These are phyloP conservation scores for Corythaixoides concolor DNA, from an alignment of 2,113 vertebrate species.

Conservation along the genomic window DNA sequence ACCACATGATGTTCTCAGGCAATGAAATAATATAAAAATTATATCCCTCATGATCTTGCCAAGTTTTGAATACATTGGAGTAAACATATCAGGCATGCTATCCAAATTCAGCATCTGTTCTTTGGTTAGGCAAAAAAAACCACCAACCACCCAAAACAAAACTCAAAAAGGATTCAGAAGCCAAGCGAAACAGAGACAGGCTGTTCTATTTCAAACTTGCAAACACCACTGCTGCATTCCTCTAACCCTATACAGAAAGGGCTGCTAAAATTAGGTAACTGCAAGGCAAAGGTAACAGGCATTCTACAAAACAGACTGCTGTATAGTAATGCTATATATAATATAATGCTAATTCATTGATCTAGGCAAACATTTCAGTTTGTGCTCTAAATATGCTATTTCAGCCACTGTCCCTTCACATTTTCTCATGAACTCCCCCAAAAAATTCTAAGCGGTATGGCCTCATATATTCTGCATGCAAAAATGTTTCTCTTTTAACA, in stretches of 20 bases:
- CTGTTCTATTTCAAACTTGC: constrained; percentile 29
- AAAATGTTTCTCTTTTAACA: not conserved
- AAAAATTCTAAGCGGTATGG: not conserved
- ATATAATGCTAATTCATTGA: not conserved
- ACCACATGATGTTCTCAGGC: not conserved
- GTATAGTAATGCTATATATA: too few species aligned
- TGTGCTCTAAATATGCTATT: not conserved
- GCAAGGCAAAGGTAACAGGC: not conserved
- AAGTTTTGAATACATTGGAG: constrained; percentile 30
- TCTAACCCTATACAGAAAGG: not conserved
- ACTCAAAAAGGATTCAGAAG: constrained; percentile 33
- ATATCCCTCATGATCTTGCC: constrained; percentile 5
- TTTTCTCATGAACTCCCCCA: not conserved
- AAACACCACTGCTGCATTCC: constrained; percentile 27
- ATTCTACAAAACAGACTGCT: not conserved
- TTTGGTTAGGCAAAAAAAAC: constrained; percentile 24
- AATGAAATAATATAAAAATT: constrained; percentile 25
- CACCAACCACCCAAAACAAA: constrained; percentile 43
- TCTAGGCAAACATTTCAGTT: not conserved
- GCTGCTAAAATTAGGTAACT: not conserved
- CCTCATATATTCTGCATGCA: not conserved
- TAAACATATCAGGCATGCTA: not conserved
- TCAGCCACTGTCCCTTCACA: not conserved
- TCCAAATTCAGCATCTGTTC: constrained; percentile 65
- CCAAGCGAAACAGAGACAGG: constrained; percentile 30